Base-by-base conservation (phyloP, 2,797 vertebrate species). In the Anguilla anguilla region DNA sequence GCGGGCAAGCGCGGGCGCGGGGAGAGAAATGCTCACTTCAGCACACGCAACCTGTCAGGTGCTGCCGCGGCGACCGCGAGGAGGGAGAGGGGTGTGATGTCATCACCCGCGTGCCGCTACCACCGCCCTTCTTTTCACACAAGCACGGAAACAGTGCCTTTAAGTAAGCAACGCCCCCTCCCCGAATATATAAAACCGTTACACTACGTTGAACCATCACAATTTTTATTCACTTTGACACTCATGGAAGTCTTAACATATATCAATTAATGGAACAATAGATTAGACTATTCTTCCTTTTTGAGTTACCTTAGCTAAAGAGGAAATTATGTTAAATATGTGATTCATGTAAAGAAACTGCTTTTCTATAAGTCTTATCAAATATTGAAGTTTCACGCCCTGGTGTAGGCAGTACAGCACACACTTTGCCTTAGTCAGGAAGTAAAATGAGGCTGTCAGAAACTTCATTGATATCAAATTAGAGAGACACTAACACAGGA, bases 81-180 rank as follows among this genome's bases (percentile, higher is more conserved):
- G 19, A 90, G 0, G 43, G 89, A 87, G 25, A 79, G 28, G 6
- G 67, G 35, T 43, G 55, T 89, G 88, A 85, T 57, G 82, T 69
- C 74, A 87, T 72, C 59, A 28, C 84, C 55, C 46, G 87, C 81
- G 55, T 87, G 85, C 74, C 51, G 67, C 61, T 46, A n/a, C 85
- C 46, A 28, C 53, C 83, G 61, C 59, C 22, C 55, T 39, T 39
- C 43, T 51, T 85, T 0, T 0, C 87, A 90, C 91, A 90, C 93
- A 93, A 90, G 88, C 87, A 90, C 15, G 0, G 89, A 93, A 91
- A 92, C 89, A 87, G 85, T 89, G 87, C 92, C 91, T 91, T 89
- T 77, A 91, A 93, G 90, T 89, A 87, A 92, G 15, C 77, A 6
- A 15, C 72, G 13, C 39, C 39, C 17, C 17, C 22, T 77, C 28